Conservation (phyloP, 2,113 vertebrate genomes). For the Electrona antarctica region DNA sequence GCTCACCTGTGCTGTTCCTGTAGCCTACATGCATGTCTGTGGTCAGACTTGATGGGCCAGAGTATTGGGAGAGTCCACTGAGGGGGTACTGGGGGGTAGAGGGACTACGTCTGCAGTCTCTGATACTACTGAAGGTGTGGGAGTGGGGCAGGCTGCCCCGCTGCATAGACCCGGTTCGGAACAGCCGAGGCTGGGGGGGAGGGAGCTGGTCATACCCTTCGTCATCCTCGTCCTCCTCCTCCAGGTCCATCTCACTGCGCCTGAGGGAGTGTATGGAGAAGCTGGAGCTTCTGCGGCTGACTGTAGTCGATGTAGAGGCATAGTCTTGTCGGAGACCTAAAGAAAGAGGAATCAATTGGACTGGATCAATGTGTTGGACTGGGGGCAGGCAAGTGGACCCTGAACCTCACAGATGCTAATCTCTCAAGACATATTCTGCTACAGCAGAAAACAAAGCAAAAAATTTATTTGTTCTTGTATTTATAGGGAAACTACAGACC, state of each 20-base stretch:
- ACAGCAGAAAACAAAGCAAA: no score
- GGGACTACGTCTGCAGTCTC: slow-evolving; percentile 89
- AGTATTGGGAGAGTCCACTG: slow-evolving; percentile 82
- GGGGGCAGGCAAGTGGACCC: slow-evolving; percentile 6
- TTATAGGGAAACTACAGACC: slow-evolving; percentile 29
- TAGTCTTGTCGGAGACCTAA: slow-evolving; percentile 96
- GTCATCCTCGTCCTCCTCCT: slow-evolving; percentile 90
- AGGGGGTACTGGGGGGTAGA: slow-evolving; percentile 85
- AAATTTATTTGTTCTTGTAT: no score
- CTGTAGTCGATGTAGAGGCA: slow-evolving; percentile 90
- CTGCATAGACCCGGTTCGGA: slow-evolving; percentile 87
- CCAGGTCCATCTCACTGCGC: slow-evolving; percentile 86
- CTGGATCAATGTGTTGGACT: slow-evolving; percentile 15
- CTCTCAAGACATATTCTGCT: no score
- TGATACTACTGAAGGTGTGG: slow-evolving; percentile 94
- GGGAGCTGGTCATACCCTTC: slow-evolving; percentile 93
- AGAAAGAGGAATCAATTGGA: slow-evolving; percentile 36
- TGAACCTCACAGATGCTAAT: background rate
- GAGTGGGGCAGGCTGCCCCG: slow-evolving; percentile 89
- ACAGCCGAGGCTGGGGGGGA: slow-evolving; percentile 90
- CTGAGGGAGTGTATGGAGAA: slow-evolving; percentile 84
- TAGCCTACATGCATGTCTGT: slow-evolving; percentile 80
- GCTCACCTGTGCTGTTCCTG: slow-evolving; percentile 87
- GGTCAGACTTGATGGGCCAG: slow-evolving; percentile 81
- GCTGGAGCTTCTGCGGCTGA: slow-evolving; percentile 87